Evolutionary conservation across 2,113 vertebrate species (phyloP), one percentile per base, ranked within the genome.

Genomic region (Glaucomys volans): DNA sequence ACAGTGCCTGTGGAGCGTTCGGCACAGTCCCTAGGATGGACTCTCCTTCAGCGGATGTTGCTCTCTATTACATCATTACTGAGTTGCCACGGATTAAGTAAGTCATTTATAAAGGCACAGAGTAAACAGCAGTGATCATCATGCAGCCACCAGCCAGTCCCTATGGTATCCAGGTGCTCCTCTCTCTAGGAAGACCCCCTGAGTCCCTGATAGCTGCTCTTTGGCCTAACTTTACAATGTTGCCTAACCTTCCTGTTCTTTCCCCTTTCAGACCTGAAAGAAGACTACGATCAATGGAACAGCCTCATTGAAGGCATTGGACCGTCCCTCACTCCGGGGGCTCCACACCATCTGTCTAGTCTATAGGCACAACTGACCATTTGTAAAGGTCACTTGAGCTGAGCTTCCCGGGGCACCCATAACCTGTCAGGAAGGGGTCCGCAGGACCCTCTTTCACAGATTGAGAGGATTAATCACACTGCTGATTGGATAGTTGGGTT

Each of bases 291-390:
- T 1, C 97, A 47, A 0, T 98, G 99, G 98, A 96, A 98, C 3
- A 2, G 64, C 44, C 95, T 99, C 89, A 69, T 98, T 0, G 98
- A 98, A 88, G 98, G 98, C 40, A 52, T 97, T 0, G 98, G 98
- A 35, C 97, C 98, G 2, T 97, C 94, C 0, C 94, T 99, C 9
- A 97, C 69, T 59, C 96, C 90, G 0, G 98, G 95, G 1, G 88
- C 95, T 2, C 98, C 98, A 0, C 62, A 90, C 32, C 28, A 95
- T 92, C 92, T 85, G 82, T 97, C 98, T 0, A 98, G 35, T 26
- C 97, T 99, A 4, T 99, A 98, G 97, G 30, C 84, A 77, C 77
- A 40, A 7, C 47, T 17, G 32, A 80, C 59, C 50, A 9, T 59
- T 44, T 69, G 35, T 72, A 8, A 87, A 83, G 35, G 87, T 81